Base-by-base conservation (phyloP, 2,888 invertebrate species). In the Yponomeuta evonymella region DNA sequence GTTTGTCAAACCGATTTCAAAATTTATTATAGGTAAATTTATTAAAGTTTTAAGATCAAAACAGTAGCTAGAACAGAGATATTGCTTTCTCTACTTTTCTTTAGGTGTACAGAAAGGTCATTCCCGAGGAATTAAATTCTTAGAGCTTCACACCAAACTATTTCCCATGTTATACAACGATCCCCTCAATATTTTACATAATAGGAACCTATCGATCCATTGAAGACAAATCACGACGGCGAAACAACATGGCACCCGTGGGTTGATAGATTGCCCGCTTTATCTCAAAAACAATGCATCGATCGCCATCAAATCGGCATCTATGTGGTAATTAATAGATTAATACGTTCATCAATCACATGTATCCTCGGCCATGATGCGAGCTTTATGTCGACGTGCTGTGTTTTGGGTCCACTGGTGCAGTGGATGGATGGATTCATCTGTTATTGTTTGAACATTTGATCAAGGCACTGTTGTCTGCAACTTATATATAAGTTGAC, bases 271-370 rank as follows among this genome's bases (percentile, higher is more conserved):
- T 90, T 81, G 81, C 79, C 74, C 74, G 75, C 36, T 58, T 75
- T 83, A 83, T 82, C 83, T 79, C 74, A 75, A 78, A 83, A 87
- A 90, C 90, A 91, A 91, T 90, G 83, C 69, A 65, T 51, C 67
- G 85, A 81, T 79, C 81, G 79, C 79, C 84, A 87, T 85, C 85
- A 83, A 81, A 81, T 67, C 81, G 83, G 84, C 80, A 87, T 86
- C 85, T 82, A 81, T 79, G 76, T 76, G 80, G 86, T 91, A 90
- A 91, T 92, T 91, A 90, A 90, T 89, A 88, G 86, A 85, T 88
- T 82, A 86, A 77, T 75, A 75, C 75, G 77, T 76, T 78, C 83
- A 89, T 91, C 89, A 79, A 90, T 90, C 90, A 71, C 33, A 36
- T 9, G 30, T 29, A 15, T 15, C 23, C 30, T 51, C 8, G 51